phyloP scores from a whole-genome alignment of 35 echinoderm and acorn worm genomes.

The Hemicentrotus pulcherrimus region DNA sequence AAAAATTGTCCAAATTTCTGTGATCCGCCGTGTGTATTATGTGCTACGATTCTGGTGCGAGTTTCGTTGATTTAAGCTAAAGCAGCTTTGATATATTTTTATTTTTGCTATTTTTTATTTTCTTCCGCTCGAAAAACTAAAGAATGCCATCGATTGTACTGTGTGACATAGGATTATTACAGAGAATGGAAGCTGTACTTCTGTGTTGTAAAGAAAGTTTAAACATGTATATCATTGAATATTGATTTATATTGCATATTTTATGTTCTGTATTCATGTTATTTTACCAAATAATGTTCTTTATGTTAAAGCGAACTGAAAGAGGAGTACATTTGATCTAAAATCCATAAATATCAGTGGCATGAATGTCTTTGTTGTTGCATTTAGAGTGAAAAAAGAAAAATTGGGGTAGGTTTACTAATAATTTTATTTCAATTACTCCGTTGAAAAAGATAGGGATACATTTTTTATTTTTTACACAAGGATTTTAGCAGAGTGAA shows the following conservation, averaged over 20 bases:
- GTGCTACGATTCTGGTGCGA: neutral
- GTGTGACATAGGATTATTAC: neutral
- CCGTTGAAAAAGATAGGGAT: neutral
- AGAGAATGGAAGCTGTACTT: neutral
- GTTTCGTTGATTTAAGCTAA: neutral
- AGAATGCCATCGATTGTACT: neutral
- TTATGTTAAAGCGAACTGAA: neutral
- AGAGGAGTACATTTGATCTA: neutral
- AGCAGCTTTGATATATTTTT: neutral
- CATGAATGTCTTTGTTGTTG: neutral
- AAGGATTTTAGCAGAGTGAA: too few relatives aligned
- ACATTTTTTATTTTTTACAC: neutral
- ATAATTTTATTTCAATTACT: neutral
- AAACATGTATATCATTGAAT: neutral
- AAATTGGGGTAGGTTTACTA: neutral
- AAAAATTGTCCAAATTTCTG: neutral
- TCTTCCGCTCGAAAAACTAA: neutral
- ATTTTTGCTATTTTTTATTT: constrained; percentile 4
- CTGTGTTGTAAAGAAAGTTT: neutral
- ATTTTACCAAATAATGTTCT: neutral
- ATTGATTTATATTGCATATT: neutral
- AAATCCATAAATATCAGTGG: neutral
- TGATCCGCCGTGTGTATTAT: neutral
- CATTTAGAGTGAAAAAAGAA: neutral
- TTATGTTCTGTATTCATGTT: neutral